A percentile compares a stretch with the other conserved stretches of the same genome.
Conservation (phyloP, 2,113 vertebrate genomes). For the Trochalopteron elliotii region DNA sequence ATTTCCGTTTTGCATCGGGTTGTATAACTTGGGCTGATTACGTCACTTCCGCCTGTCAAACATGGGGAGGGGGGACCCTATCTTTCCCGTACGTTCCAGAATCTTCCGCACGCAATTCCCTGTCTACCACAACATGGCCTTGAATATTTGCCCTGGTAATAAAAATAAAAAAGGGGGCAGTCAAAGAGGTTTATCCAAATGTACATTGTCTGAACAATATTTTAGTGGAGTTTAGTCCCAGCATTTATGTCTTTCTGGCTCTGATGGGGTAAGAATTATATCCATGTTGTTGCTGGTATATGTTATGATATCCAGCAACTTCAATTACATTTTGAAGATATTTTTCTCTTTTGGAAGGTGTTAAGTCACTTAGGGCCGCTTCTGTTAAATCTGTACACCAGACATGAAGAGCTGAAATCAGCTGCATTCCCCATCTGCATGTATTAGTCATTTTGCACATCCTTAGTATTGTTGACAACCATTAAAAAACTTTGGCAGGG, state of each 20-base stretch:
- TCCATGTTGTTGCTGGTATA: neutral
- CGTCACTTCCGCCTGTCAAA: no score
- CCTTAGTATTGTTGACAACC: neutral
- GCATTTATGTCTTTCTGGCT: neutral
- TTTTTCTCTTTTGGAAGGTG: neutral
- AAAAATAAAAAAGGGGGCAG: neutral
- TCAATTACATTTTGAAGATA: neutral
- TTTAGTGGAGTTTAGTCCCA: neutral
- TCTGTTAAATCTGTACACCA: neutral
- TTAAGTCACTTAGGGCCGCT: neutral
- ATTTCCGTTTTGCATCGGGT: no score
- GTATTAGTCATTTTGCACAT: neutral
- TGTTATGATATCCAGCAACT: neutral
- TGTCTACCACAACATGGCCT: no score
- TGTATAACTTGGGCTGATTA: no score
- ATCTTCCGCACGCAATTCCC: no score
- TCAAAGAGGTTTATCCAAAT: neutral
- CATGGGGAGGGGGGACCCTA: no score
- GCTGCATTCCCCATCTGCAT: neutral
- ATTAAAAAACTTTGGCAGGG: neutral
- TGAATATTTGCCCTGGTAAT: neutral
- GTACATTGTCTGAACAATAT: neutral
- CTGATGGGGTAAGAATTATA: neutral
- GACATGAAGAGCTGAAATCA: neutral
- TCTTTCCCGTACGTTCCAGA: no score